Evolutionary conservation across 2,113 vertebrate species (phyloP).

Genomic region (Centropus bengalensis): DNA sequence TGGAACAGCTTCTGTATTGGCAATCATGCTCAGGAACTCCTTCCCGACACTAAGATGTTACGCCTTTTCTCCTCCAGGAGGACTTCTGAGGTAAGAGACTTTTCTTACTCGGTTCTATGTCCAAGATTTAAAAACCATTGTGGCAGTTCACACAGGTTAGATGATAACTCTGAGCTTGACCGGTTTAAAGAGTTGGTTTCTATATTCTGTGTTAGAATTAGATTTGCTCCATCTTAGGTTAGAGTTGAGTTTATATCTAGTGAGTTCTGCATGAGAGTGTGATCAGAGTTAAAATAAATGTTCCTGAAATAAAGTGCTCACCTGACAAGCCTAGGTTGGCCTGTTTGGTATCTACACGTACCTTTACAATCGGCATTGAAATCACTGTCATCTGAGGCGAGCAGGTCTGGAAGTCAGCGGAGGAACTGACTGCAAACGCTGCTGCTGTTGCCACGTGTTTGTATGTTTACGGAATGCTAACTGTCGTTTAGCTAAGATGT

Average conservation of each 20-base stretch:
- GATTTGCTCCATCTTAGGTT: not conserved
- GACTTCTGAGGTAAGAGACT: conserved; percentile 87
- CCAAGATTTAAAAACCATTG: not conserved
- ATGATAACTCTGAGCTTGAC: not conserved
- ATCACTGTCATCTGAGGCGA: not conserved
- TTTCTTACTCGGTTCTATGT: not conserved
- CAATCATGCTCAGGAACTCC: conserved; percentile 82
- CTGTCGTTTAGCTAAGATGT: not conserved
- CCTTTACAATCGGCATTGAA: not conserved
- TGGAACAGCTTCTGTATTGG: conserved; percentile 86
- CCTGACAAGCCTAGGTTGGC: not conserved
- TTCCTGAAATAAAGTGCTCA: not conserved
- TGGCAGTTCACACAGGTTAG: not conserved
- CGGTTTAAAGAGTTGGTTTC: not conserved
- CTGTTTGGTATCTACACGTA: not conserved
- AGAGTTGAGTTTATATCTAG: not conserved
- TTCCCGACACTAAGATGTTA: conserved; percentile 88
- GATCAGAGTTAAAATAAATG: not conserved
- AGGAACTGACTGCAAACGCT: not conserved
- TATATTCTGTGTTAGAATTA: not conserved
- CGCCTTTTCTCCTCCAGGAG: conserved; percentile 93
- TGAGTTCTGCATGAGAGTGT: not conserved
- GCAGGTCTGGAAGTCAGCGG: not conserved
- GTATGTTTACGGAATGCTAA: not conserved
- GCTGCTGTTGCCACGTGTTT: not conserved